Conservation (phyloP, 2,888 invertebrate species). For the Lithophane leautieri region DNA sequence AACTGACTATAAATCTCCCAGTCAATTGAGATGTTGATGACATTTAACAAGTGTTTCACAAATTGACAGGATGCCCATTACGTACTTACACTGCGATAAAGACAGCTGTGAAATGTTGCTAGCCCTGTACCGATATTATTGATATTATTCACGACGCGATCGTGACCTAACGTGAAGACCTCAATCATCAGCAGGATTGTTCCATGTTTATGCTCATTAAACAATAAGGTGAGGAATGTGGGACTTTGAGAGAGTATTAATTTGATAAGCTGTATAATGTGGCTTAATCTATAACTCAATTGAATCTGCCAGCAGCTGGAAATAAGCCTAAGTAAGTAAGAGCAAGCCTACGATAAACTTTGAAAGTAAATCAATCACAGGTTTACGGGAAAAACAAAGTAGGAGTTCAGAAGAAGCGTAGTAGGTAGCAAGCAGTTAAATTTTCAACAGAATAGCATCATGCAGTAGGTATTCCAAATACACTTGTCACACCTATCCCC, state of each 20-base stretch:
- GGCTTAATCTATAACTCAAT: too few relatives aligned
- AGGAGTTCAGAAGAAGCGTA: too few relatives aligned
- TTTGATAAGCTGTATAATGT: slow-evolving; percentile 18
- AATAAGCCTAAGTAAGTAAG: background rate
- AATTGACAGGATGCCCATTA: slow-evolving; percentile 58
- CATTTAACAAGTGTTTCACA: slow-evolving; percentile 46
- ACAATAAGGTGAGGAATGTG: slow-evolving; percentile 54
- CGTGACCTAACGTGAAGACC: slow-evolving; percentile 55
- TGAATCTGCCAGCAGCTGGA: background rate
- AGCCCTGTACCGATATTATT: slow-evolving; percentile 47
- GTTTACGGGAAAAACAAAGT: background rate
- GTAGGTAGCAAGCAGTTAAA: background rate
- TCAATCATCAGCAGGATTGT: slow-evolving; percentile 43
- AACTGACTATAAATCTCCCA: slow-evolving; percentile 43
- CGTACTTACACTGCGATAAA: slow-evolving; percentile 29
- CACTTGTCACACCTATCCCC: background rate
- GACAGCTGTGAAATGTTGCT: slow-evolving; percentile 52
- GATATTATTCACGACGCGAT: slow-evolving; percentile 50
- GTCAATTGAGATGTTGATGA: slow-evolving; percentile 55
- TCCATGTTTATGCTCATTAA: slow-evolving; percentile 56
- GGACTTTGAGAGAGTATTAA: slow-evolving; percentile 30
- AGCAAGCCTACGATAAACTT: background rate
- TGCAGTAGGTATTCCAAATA: background rate
- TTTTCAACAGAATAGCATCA: background rate
- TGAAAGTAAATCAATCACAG: background rate